Percentiles rank a stretch among this genome's conserved stretches.
These are phyloP conservation scores for Gopherus evgoodei DNA, from an alignment of 2,113 vertebrate species.

Conservation along the genomic window DNA sequence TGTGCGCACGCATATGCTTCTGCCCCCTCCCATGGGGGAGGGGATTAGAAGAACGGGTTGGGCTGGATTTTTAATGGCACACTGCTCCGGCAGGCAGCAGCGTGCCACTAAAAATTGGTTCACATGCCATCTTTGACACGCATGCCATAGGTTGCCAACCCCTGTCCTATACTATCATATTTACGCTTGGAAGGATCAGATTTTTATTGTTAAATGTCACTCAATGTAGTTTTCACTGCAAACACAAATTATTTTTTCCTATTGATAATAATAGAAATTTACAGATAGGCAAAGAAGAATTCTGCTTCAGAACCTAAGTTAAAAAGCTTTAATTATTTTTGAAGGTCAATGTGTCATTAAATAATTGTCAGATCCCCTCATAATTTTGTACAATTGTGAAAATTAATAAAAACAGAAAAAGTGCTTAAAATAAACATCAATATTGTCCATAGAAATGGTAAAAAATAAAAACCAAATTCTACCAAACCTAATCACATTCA, in stretches of 20 bases:
- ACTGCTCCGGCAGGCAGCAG: no score
- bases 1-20: no score
- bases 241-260: neutral
- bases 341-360: neutral
- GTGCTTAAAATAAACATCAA: neutral
- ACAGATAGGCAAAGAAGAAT: neutral
- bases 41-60: no score
- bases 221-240: neutral
- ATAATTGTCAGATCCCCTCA: neutral
- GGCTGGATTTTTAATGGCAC: no score
- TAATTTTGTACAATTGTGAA: neutral
- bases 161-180: neutral
- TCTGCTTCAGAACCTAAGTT: neutral
- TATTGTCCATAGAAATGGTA: neutral
- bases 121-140: no score
- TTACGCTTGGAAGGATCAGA: neutral
- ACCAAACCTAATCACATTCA: neutral
- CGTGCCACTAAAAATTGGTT: no score
- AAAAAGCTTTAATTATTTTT: neutral
- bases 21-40: no score
- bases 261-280: neutral
- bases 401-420: neutral
- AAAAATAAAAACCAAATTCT: neutral
- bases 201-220: neutral
- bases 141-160: no score